A percentile compares a stretch with the other conserved stretches of the same genome.
phyloP scores from a whole-genome alignment of 2,888 invertebrate species.

The Apocheima hispidaria region DNA sequence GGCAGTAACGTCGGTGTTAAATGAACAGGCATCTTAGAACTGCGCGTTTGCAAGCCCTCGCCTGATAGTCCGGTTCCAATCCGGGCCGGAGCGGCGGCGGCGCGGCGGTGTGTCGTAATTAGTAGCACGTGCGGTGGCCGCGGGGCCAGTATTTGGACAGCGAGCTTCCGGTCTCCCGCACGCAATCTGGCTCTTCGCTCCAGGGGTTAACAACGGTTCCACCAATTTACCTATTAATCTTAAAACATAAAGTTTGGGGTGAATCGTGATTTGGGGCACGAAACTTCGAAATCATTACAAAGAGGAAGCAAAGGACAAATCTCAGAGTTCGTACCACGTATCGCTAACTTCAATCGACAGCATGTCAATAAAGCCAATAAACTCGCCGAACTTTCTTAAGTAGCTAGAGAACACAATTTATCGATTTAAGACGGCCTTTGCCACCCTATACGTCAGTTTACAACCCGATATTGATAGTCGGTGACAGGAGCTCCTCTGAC shows the following conservation, averaged over 20 bases:
- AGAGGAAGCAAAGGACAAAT: constrained; percentile 8
- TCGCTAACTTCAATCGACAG: constrained; percentile 62
- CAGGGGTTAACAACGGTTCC: constrained; percentile 53
- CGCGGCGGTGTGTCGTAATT: constrained; percentile 57
- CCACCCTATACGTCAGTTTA: constrained; percentile 82
- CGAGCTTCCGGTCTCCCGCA: constrained; percentile 65
- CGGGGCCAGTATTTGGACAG: constrained; percentile 64
- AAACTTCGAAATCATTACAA: constrained; percentile 6
- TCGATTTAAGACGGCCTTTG: constrained; percentile 78
- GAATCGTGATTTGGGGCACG: not conserved
- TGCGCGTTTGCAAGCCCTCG: not conserved
- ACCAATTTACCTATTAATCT: not conserved
- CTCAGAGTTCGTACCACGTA: constrained; percentile 12
- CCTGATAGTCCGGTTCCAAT: constrained; percentile 14
- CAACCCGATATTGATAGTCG: constrained; percentile 81
- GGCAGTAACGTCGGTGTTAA: too few species aligned
- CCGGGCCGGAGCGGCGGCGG: constrained; percentile 32
- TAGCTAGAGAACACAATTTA: constrained; percentile 77
- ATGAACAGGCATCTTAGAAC: not conserved
- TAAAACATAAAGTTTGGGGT: not conserved
- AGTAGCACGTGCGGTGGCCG: constrained; percentile 64
- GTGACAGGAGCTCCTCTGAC: constrained; percentile 72
- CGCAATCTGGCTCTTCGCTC: constrained; percentile 57
- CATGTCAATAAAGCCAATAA: constrained; percentile 80
- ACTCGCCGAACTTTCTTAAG: constrained; percentile 77